A percentile compares a stretch with the other conserved stretches of the same genome.
phyloP scores from a whole-genome alignment of 2,113 vertebrate genomes.

The Zosterops pallidus region DNA sequence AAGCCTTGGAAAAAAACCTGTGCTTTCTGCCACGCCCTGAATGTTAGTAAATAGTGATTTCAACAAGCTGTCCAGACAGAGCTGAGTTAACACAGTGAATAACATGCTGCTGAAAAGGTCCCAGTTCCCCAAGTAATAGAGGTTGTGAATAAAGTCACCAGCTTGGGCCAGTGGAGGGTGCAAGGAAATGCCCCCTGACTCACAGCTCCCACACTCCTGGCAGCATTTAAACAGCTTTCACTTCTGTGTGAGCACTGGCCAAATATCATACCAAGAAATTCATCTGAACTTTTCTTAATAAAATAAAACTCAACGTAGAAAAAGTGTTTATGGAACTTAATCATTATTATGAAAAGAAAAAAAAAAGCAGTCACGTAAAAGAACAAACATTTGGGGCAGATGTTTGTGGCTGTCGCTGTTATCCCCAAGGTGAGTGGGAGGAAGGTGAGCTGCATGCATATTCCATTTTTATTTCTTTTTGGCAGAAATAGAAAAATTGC shows the following conservation, averaged over 20 bases:
- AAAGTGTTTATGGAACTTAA: neutral
- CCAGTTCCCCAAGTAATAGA: neutral
- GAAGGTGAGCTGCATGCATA: neutral
- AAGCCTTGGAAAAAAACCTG: neutral
- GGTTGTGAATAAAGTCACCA: neutral
- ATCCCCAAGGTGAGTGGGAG: neutral
- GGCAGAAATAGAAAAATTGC: constrained; percentile 42
- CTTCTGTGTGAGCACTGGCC: neutral
- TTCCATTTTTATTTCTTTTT: constrained; percentile 21
- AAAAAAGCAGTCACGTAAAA: neutral
- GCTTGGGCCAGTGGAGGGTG: neutral
- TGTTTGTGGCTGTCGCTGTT: neutral
- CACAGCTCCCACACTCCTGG: neutral
- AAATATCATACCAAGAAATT: neutral
- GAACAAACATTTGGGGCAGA: neutral
- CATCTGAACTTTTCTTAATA: neutral
- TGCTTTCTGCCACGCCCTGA: neutral
- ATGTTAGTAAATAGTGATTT: neutral
- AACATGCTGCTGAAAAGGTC: neutral
- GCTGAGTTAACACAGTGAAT: no score
- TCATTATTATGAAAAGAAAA: neutral
- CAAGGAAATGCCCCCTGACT: neutral
- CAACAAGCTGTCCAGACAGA: neutral
- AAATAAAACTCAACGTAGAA: neutral
- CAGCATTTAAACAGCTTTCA: neutral